phyloP scores from a whole-genome alignment of 2,888 invertebrate genomes.

The Catotricha subobsoleta region DNA sequence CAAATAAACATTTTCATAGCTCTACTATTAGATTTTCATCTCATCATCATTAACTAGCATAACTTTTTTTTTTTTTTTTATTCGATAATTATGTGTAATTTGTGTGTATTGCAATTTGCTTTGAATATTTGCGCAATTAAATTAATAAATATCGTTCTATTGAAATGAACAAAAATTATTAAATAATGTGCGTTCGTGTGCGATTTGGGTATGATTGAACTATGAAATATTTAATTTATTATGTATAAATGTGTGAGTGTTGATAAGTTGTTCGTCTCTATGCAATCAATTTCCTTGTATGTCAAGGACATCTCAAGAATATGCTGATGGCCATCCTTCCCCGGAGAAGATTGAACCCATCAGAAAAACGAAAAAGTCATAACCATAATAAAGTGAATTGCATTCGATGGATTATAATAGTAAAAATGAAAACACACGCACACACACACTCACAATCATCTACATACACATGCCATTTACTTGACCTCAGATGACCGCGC shows the following conservation, averaged over 20 bases:
- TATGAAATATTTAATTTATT: background rate
- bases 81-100: background rate
- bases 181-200: background rate
- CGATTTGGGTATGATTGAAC: background rate
- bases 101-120: no score
- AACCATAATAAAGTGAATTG: no score
- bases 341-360: background rate
- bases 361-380: background rate
- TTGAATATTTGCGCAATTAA: no score
- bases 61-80: background rate
- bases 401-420: no score
- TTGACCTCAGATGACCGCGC: no score
- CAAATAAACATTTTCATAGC: no score
- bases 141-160: background rate
- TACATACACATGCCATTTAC: no score
- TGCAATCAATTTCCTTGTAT: slow-evolving; percentile 11
- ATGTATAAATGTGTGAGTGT: slow-evolving; percentile 1
- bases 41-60: background rate
- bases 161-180: background rate
- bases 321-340: background rate
- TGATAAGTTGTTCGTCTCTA: slow-evolving; percentile 9
- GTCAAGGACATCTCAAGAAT: slow-evolving; percentile 9
- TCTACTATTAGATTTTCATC: no score
- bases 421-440: no score
- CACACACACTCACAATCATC: no score